A percentile compares a stretch with the other conserved stretches of the same genome.
Evolutionary conservation across 2,113 vertebrate genomes (phyloP).

Genomic region (Crotalus helleri): DNA sequence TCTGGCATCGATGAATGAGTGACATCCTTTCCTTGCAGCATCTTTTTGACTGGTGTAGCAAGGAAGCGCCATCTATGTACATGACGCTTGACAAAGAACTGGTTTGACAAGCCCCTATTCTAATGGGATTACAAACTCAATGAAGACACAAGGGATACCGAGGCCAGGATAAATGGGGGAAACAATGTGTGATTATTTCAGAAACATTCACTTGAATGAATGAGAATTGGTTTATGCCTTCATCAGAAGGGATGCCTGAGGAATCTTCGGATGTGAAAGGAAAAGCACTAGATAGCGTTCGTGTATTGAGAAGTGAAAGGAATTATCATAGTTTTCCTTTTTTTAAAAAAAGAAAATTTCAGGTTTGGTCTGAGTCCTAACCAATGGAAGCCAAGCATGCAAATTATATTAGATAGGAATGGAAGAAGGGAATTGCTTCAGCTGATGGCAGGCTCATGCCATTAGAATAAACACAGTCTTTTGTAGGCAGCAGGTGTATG

Average conservation of each 20-base stretch:
- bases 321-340: not conserved
- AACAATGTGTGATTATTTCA: not conserved
- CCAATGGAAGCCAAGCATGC: not conserved
- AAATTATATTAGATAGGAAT: not conserved
- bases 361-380: conserved; percentile 2
- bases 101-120: not conserved
- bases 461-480: conserved; percentile 10
- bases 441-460: conserved; percentile 14
- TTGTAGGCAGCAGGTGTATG: conserved; percentile 24
- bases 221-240: not conserved
- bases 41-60: not conserved
- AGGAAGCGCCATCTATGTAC: not conserved
- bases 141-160: not conserved
- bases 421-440: conserved; percentile 20
- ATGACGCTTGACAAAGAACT: not conserved
- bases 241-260: not conserved
- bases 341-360: not conserved
- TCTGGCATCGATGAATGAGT: not conserved
- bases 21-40: not conserved
- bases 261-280: not conserved
- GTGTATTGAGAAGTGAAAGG: not conserved
- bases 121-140: not conserved
- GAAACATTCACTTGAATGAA: not conserved
- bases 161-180: not conserved
- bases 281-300: not conserved